Conservation (phyloP, 1,140 invertebrate genomes). For the Colletes gigas region DNA sequence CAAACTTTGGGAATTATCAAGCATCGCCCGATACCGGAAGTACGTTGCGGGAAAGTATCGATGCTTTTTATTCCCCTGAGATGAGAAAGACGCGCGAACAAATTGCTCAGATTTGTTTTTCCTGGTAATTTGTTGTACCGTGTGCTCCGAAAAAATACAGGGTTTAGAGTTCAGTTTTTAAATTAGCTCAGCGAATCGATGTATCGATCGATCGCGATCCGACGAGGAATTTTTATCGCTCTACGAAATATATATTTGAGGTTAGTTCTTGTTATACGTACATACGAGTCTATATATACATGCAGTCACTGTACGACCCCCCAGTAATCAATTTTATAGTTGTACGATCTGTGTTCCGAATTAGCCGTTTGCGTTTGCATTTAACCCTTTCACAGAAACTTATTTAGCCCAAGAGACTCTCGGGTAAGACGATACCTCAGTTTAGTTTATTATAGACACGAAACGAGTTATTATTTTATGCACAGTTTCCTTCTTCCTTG, state of each 20-base stretch:
- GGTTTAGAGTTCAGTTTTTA: slow-evolving; percentile 2
- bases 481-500: too few species aligned
- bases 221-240: too few species aligned
- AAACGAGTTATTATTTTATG: too few species aligned
- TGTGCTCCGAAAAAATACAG: slow-evolving; percentile 1
- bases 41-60: neutral
- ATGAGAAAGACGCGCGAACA: neutral
- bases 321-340: neutral
- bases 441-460: too few species aligned
- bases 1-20: neutral
- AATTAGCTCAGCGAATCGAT: neutral
- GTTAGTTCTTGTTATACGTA: neutral
- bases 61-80: neutral
- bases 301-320: neutral
- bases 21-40: neutral
- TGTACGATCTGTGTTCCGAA: slow-evolving; percentile 1
- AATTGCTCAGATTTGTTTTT: neutral
- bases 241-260: slow-evolving; percentile 1
- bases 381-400: too few species aligned
- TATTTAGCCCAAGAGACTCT: too few species aligned
- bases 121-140: neutral
- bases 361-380: neutral
- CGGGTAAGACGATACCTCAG: too few species aligned
- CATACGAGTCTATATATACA: slow-evolving; percentile 10
- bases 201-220: too few species aligned